Conservation (phyloP, 2,888 invertebrate genomes). For the Oligia latruncula region DNA sequence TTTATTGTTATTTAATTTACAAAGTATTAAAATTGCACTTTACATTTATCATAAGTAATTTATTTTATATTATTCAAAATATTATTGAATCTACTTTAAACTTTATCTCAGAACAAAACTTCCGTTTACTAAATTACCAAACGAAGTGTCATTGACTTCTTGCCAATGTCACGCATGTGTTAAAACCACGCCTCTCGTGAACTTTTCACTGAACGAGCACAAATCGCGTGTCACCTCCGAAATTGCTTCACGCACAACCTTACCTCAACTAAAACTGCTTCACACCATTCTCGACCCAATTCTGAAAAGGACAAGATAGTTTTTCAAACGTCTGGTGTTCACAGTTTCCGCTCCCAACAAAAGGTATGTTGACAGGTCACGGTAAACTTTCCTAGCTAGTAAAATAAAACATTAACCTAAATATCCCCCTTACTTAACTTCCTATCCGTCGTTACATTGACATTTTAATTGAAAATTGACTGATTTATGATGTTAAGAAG, state of each 20-base stretch:
- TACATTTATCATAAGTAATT: not conserved
- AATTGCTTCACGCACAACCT: constrained; percentile 45
- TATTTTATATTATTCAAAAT: not conserved
- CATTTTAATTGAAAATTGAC: constrained; percentile 69
- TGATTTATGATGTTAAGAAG: constrained; percentile 66
- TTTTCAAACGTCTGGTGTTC: constrained; percentile 24
- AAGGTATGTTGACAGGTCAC: constrained; percentile 73
- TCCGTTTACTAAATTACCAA: constrained; percentile 38
- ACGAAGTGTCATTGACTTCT: constrained; percentile 59
- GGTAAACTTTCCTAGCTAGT: constrained; percentile 65
- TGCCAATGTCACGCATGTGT: constrained; percentile 64
- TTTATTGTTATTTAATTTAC: not conserved
- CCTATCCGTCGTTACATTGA: constrained; percentile 62
- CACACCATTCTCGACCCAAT: constrained; percentile 51
- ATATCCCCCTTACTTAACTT: constrained; percentile 67
- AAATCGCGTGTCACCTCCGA: constrained; percentile 52
- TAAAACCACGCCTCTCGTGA: constrained; percentile 61
- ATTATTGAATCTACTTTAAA: constrained; percentile 6
- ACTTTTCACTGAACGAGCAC: constrained; percentile 58
- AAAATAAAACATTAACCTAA: constrained; percentile 72
- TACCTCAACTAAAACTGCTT: constrained; percentile 5
- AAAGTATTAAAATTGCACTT: not conserved
- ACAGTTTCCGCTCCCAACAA: constrained; percentile 50
- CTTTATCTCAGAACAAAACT: constrained; percentile 22
- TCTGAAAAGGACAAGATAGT: not conserved